A percentile compares a stretch with the other conserved stretches of the same genome.
Conservation (phyloP, 2,797 vertebrate species). For the Antennarius maculatus region DNA sequence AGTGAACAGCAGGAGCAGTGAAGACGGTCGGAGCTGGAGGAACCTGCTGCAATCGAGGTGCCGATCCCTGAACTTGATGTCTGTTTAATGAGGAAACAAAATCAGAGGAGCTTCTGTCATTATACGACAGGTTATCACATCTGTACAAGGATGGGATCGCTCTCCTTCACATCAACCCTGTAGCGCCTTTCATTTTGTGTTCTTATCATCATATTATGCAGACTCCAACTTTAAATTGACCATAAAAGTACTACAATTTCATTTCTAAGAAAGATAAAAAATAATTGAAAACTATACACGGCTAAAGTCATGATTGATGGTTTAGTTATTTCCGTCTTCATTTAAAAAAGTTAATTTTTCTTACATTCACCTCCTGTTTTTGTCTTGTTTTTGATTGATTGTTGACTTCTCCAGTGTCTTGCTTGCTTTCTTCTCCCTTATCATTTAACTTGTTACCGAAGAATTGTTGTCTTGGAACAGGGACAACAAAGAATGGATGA, state of each 20-base stretch:
- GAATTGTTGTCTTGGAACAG: no score
- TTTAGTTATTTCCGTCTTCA: no score
- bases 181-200: constrained; percentile 6
- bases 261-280: no score
- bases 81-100: constrained; percentile 40
- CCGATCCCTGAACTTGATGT: constrained; percentile 29
- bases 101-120: constrained; percentile 39
- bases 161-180: not conserved
- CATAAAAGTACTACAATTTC: not conserved
- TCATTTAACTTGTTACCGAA: no score
- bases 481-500: no score
- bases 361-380: no score
- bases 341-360: no score
- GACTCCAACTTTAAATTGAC: not conserved
- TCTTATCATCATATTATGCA: not conserved
- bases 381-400: no score
- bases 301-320: no score
- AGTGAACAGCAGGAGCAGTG: constrained; percentile 20
- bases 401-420: no score
- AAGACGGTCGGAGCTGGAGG: constrained; percentile 30
- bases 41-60: constrained; percentile 35
- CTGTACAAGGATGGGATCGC: constrained; percentile 21
- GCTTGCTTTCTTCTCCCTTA: no score
- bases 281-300: no score
- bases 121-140: constrained; percentile 26